Evolutionary conservation across 2,797 vertebrate species (phyloP).

Genomic region (Urocyon cinereoargenteus): DNA sequence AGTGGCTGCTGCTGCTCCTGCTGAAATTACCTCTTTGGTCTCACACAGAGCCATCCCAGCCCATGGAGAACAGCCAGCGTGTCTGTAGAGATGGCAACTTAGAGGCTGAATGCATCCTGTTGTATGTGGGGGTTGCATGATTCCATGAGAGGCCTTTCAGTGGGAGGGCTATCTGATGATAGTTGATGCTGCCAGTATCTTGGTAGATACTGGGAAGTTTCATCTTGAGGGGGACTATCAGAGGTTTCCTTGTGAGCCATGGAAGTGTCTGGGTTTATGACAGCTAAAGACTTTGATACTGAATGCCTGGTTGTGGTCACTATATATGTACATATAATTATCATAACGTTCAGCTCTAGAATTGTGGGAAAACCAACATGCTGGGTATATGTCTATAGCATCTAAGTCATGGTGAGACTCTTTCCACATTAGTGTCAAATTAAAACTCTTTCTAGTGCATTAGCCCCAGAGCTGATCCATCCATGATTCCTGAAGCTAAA

Average conservation of each 20-base stretch:
- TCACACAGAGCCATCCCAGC: slow-evolving; percentile 65
- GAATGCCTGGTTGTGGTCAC: not conserved
- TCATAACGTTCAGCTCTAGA: not conserved
- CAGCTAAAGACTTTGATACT: not conserved
- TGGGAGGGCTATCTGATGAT: not conserved
- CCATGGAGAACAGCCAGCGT: slow-evolving; percentile 66
- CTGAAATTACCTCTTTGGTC: slow-evolving; percentile 76
- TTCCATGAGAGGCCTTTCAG: slow-evolving; percentile 40
- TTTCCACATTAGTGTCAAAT: not conserved
- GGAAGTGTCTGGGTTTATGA: not conserved
- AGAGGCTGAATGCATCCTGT: slow-evolving; percentile 39
- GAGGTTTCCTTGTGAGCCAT: not conserved
- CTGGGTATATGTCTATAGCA: not conserved
- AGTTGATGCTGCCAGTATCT: not conserved
- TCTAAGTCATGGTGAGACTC: not conserved
- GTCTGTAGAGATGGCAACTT: slow-evolving; percentile 59
- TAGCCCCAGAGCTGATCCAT: not conserved
- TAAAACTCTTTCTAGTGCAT: not conserved
- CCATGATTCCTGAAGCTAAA: not conserved
- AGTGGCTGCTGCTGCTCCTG: slow-evolving; percentile 14
- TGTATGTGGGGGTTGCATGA: not conserved
- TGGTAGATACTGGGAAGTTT: slow-evolving; percentile 25
- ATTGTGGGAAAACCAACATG: not conserved
- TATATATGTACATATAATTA: not conserved
- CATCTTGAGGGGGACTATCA: not conserved